Evolutionary conservation across 2,113 vertebrate genomes (phyloP).

Genomic region (Illadopsis cleaveri): DNA sequence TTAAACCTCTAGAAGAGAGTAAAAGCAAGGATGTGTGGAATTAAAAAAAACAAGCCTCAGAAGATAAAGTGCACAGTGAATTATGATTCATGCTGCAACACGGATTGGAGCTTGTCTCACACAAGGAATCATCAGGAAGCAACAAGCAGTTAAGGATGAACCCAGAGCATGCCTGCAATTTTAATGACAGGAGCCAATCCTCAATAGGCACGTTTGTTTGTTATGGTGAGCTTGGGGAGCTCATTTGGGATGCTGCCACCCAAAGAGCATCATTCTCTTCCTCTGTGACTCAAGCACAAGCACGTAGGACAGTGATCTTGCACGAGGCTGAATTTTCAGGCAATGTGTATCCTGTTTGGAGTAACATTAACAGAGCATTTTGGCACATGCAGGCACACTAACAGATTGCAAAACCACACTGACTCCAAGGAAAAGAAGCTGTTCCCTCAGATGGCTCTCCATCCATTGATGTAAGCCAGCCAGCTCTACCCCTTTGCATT

Average conservation of each 20-base stretch:
- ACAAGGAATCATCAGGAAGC: conserved; percentile 32
- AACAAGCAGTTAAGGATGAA: conserved; percentile 24
- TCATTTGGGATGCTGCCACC: background rate
- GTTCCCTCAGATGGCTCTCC: conserved; percentile 26
- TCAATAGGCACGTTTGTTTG: background rate
- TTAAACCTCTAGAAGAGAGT: background rate
- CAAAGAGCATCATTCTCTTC: background rate
- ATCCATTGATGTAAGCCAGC: background rate
- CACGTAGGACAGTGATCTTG: background rate
- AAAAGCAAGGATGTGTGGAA: background rate
- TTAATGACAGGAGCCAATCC: conserved; percentile 14
- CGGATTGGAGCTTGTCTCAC: conserved; percentile 6
- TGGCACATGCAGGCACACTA: background rate
- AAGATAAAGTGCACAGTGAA: conserved; percentile 2
- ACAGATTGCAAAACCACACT: background rate
- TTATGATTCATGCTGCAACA: conserved; percentile 41
- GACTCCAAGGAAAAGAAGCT: conserved; percentile 7
- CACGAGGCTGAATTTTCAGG: background rate
- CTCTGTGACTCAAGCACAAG: background rate
- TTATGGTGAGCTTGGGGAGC: background rate
- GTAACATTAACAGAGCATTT: background rate
- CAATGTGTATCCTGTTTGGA: conserved; percentile 15
- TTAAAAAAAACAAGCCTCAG: background rate
- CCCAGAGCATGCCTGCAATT: conserved; percentile 1
- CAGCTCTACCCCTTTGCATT: background rate